Conservation (phyloP, 2,888 invertebrate species). For the Chouioia cunea region DNA sequence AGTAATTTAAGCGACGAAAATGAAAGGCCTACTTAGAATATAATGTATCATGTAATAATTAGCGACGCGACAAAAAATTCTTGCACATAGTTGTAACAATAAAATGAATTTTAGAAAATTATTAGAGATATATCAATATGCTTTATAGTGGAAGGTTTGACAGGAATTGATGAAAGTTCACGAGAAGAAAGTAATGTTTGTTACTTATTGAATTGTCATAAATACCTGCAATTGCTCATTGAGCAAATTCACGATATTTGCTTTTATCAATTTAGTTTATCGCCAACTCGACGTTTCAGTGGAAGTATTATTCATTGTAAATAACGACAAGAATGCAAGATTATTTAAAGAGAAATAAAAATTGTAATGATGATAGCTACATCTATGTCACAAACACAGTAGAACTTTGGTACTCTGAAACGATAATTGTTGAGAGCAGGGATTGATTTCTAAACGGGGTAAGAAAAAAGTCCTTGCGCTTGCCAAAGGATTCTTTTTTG, state of each 20-base stretch:
- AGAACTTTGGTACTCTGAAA: constrained; percentile 19
- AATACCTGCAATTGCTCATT: no score
- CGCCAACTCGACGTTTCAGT: not conserved
- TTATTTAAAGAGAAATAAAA: not conserved
- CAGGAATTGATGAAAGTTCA: constrained; percentile 28
- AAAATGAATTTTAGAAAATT: constrained; percentile 49
- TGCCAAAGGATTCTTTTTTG: constrained; percentile 29
- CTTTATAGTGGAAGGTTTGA: constrained; percentile 39
- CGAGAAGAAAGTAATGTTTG: constrained; percentile 18
- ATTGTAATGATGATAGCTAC: not conserved
- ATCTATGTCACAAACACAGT: constrained; percentile 2
- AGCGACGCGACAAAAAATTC: constrained; percentile 47
- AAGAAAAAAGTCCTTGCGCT: constrained; percentile 4
- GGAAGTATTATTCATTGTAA: constrained; percentile 19
- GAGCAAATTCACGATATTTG: constrained; percentile 13
- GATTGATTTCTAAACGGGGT: constrained; percentile 5
- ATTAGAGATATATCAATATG: constrained; percentile 42
- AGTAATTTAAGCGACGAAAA: constrained; percentile 58
- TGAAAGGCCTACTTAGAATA: constrained; percentile 51
- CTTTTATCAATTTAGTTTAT: constrained; percentile 22
- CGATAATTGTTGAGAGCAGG: constrained; percentile 12
- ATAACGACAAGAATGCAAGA: not conserved
- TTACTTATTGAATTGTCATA: no score
- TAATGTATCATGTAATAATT: constrained; percentile 49
- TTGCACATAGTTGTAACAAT: constrained; percentile 42